These are phyloP conservation scores for Amyelois transitella DNA, from an alignment of 1,140 invertebrate species.

Conservation along the genomic window DNA sequence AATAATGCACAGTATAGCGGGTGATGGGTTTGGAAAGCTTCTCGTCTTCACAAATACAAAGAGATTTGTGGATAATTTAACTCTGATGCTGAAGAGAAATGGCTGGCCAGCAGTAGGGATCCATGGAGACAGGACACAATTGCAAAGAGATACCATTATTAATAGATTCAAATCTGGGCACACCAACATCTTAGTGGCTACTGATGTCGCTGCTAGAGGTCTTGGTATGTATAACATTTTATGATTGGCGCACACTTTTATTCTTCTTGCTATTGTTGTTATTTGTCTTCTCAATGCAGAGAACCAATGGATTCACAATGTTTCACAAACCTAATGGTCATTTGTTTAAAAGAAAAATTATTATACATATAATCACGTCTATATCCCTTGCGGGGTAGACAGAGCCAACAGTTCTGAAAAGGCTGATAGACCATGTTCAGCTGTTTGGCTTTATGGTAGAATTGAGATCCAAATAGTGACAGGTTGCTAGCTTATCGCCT, in stretches of 20 bases:
- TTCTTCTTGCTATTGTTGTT: no score
- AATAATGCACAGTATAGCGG: constrained; percentile 82
- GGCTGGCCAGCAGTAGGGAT: constrained; percentile 81
- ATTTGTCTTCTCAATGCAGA: no score
- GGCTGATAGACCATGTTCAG: no score
- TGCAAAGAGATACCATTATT: constrained; percentile 77
- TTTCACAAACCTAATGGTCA: no score
- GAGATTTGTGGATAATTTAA: constrained; percentile 84
- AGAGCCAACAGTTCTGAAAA: no score
- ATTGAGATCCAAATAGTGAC: no score
- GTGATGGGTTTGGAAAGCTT: constrained; percentile 83
- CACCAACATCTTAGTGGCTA: constrained; percentile 80
- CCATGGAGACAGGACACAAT: constrained; percentile 85
- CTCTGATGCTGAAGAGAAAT: constrained; percentile 77
- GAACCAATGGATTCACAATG: no score
- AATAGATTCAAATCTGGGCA: constrained; percentile 47
- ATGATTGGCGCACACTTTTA: no score
- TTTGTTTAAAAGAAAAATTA: neutral
- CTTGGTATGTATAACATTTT: constrained; percentile 74
- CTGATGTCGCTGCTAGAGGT: constrained; percentile 87
- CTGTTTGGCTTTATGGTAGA: no score
- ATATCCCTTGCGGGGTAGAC: no score
- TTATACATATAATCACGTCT: no score
- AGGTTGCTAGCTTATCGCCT: no score
- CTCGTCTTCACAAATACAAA: constrained; percentile 93